Evolutionary conservation across 2,113 vertebrate species (phyloP).

Genomic region (Hemicordylus capensis): DNA sequence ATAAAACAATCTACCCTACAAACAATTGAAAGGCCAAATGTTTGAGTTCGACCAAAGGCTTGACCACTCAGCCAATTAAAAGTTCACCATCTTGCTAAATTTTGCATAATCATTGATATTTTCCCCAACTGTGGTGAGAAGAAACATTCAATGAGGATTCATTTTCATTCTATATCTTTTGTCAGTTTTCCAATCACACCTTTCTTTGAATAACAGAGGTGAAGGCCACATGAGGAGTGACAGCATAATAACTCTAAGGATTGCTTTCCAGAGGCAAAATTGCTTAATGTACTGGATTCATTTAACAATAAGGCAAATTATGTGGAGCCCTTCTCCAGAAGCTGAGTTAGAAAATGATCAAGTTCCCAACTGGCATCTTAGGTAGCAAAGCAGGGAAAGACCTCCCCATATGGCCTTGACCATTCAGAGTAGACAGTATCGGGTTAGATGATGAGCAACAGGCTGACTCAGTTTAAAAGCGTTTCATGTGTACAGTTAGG

Average conservation of each 20-base stretch:
- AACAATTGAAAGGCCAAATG: neutral
- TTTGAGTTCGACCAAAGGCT: neutral
- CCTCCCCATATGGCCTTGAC: too few species aligned
- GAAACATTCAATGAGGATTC: neutral
- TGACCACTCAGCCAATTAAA: neutral
- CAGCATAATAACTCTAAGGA: neutral
- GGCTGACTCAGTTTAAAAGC: neutral
- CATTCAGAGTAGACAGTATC: neutral
- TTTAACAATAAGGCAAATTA: neutral
- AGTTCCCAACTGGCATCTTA: neutral
- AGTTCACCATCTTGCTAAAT: neutral
- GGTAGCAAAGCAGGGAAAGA: neutral
- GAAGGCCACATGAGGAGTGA: neutral
- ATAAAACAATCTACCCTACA: neutral
- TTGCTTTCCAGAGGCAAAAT: neutral
- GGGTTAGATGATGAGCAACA: neutral
- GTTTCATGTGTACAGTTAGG: too few species aligned
- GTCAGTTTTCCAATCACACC: neutral
- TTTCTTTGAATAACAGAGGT: neutral
- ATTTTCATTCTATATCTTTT: neutral
- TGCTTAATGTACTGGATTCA: neutral
- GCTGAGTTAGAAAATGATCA: neutral
- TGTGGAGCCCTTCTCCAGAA: neutral
- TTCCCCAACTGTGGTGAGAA: too few species aligned
- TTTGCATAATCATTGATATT: neutral